Evolutionary conservation across 2,797 vertebrate genomes (phyloP).

Genomic region (Cyclopterus lumpus): DNA sequence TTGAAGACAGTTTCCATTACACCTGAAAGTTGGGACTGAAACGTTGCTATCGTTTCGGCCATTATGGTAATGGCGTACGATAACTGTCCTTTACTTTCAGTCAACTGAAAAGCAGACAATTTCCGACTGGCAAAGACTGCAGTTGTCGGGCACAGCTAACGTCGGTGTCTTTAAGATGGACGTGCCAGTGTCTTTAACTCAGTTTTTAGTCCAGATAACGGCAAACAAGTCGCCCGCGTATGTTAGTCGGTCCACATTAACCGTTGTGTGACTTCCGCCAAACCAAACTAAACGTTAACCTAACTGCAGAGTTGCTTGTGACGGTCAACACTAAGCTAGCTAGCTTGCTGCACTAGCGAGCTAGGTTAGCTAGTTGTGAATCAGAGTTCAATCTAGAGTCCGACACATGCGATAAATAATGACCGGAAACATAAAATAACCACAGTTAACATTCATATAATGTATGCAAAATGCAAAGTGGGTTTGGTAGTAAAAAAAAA

Average conservation of each 20-base stretch:
- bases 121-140: background rate
- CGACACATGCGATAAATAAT: background rate
- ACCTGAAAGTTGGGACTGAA: conserved; percentile 85
- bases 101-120: background rate
- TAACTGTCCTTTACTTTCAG: background rate
- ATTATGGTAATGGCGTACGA: conserved; percentile 44
- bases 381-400: background rate
- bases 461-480: background rate
- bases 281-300: background rate
- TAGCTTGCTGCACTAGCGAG: conserved; percentile 32
- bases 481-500: background rate
- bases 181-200: background rate
- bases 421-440: background rate
- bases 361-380: conserved; percentile 4
- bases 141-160: background rate
- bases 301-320: background rate
- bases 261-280: background rate
- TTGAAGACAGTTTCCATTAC: conserved; percentile 88
- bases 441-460: too few relatives aligned
- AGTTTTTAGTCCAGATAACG: background rate
- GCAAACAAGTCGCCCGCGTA: background rate
- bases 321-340: conserved; percentile 16
- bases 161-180: background rate
- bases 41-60: conserved; percentile 79
- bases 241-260: background rate